These are phyloP conservation scores for Ammodytes dubius DNA, from an alignment of 2,113 vertebrate species.

Conservation along the genomic window DNA sequence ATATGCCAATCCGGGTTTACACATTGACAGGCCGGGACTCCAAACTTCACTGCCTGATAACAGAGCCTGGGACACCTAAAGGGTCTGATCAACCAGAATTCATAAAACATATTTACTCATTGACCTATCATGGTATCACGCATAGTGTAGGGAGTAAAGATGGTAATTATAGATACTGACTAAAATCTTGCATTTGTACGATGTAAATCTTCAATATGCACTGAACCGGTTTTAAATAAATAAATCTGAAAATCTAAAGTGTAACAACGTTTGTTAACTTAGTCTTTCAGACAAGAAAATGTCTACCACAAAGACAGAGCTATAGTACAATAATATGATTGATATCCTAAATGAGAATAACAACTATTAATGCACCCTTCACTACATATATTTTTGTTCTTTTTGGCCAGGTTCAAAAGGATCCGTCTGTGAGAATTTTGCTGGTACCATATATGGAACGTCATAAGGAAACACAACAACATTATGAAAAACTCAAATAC, in stretches of 20 bases:
- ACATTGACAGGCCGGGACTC: slow-evolving; percentile 39
- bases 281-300: neutral
- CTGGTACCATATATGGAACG: neutral
- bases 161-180: too few species aligned
- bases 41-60: neutral
- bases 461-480: neutral
- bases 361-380: neutral
- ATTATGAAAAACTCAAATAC: neutral
- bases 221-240: too few species aligned
- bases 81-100: neutral
- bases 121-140: neutral
- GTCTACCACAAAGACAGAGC: neutral
- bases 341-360: too few species aligned
- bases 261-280: neutral
- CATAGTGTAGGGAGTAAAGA: neutral
- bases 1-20: slow-evolving; percentile 51
- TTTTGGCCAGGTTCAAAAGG: too few species aligned
- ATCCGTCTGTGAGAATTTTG: too few species aligned
- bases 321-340: neutral
- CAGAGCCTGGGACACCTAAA: neutral
- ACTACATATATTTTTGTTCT: too few species aligned
- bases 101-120: neutral
- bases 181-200: too few species aligned
- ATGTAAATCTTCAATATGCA: too few species aligned
- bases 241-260: neutral